Percentiles rank a stretch among this genome's conserved stretches.
Conservation (phyloP, 2,888 invertebrate genomes). For the Lampropteryx suffumata region DNA sequence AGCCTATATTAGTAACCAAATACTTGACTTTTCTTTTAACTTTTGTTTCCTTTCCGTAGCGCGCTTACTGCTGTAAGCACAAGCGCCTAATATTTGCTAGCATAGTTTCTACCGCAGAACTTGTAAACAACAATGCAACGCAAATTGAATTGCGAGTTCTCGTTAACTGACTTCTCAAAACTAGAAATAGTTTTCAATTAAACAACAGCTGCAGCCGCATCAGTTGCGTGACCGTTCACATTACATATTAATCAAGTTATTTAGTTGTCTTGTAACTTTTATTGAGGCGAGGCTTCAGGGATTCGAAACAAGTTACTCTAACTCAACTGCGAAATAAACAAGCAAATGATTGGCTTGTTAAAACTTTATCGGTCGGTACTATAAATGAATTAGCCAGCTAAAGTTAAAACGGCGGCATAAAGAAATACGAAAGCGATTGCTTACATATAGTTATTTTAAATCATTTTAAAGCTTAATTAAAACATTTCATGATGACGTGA, state of each 20-base stretch:
- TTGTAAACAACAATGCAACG: not conserved
- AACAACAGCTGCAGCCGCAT: not conserved
- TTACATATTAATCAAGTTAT: slow-evolving; percentile 7
- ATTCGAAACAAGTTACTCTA: slow-evolving; percentile 41
- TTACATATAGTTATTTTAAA: too few relatives aligned
- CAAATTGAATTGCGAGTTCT: not conserved
- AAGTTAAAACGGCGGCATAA: slow-evolving; percentile 26
- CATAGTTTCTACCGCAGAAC: not conserved
- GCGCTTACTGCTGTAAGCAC: too few relatives aligned
- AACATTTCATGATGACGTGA: slow-evolving; percentile 7
- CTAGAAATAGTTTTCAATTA: not conserved
- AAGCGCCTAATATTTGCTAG: not conserved
- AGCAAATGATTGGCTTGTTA: slow-evolving; percentile 41
- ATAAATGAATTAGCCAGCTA: slow-evolving; percentile 22
- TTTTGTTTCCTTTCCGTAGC: too few relatives aligned
- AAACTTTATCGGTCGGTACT: slow-evolving; percentile 38
- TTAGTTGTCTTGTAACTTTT: slow-evolving; percentile 43
- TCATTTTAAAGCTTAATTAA: slow-evolving; percentile 17
- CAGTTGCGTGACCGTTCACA: not conserved
- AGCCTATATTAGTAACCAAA: too few relatives aligned
- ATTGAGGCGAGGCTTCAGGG: slow-evolving; percentile 46
- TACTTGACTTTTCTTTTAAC: too few relatives aligned
- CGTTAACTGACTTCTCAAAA: not conserved
- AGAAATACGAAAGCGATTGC: slow-evolving; percentile 9
- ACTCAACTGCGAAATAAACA: slow-evolving; percentile 34